Percentiles rank a stretch among this genome's conserved stretches.
Evolutionary conservation across 1,140 invertebrate genomes (phyloP).

Genomic region (Delia radicum): DNA sequence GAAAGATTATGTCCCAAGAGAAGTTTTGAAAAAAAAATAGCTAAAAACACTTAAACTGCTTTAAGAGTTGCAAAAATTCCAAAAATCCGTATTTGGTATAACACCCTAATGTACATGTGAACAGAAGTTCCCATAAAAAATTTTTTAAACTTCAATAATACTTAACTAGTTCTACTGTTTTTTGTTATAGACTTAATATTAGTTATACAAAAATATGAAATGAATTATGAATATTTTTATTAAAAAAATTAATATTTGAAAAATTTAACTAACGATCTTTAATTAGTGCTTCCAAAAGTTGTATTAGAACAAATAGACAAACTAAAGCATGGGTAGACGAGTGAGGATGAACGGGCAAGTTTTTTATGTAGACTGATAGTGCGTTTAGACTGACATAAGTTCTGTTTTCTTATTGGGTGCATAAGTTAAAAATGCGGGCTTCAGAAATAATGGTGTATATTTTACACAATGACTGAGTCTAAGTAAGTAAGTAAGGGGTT

Average conservation of each 20-base stretch:
- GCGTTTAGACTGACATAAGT: too few species aligned
- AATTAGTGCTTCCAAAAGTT: slow-evolving; percentile 12
- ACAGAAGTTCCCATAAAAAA: not conserved
- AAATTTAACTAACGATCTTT: slow-evolving; percentile 5
- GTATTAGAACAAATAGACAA: not conserved
- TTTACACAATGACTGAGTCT: too few species aligned
- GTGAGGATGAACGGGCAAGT: not conserved
- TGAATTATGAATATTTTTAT: slow-evolving; percentile 21
- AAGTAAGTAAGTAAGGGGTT: too few species aligned
- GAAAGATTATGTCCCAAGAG: too few species aligned
- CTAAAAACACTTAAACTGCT: too few species aligned
- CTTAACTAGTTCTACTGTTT: not conserved
- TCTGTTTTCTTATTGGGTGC: too few species aligned
- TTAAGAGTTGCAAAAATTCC: too few species aligned
- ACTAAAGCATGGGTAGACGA: not conserved
- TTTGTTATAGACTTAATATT: not conserved
- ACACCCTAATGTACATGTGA: too few species aligned
- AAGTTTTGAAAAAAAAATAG: too few species aligned
- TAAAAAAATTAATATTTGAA: slow-evolving; percentile 15
- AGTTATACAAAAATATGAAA: not conserved
- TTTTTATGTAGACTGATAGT: not conserved
- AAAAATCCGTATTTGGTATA: too few species aligned
- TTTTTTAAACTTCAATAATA: not conserved
- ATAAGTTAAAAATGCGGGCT: too few species aligned
- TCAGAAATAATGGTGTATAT: too few species aligned